phyloP scores from a whole-genome alignment of 2,113 vertebrate species.

The Platichthys stellatus region DNA sequence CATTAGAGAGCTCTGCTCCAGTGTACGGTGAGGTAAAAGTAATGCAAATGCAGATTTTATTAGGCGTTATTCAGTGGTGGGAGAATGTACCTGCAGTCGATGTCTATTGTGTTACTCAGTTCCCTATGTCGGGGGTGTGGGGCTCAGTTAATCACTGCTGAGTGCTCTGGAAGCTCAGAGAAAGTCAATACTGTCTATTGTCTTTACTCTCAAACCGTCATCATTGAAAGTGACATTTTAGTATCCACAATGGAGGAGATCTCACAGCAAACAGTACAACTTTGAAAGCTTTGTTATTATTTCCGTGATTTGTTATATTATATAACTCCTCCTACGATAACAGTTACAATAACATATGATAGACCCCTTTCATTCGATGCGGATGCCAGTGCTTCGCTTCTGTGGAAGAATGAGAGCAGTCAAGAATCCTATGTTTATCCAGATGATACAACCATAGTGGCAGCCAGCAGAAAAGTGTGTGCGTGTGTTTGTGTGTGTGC shows the following conservation, averaged over 20 bases:
- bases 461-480: slow-evolving; percentile 27
- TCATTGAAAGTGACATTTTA: slow-evolving; percentile 51
- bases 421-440: slow-evolving; percentile 5
- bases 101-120: slow-evolving; percentile 66
- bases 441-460: slow-evolving; percentile 12
- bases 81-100: slow-evolving; percentile 59
- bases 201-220: slow-evolving; percentile 49
- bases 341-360: background rate
- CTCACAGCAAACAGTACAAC: background rate
- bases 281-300: background rate
- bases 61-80: slow-evolving; percentile 42
- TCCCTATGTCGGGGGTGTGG: background rate
- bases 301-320: too few species aligned
- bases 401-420: slow-evolving; percentile 9
- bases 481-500: slow-evolving; percentile 1
- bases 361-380: background rate
- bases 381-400: slow-evolving; percentile 25
- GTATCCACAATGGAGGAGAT: slow-evolving; percentile 5
- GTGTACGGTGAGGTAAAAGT: slow-evolving; percentile 36
- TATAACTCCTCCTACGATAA: background rate
- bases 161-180: slow-evolving; percentile 69
- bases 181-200: slow-evolving; percentile 52
- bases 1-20: slow-evolving; percentile 13
- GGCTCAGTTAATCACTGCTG: slow-evolving; percentile 65
- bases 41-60: slow-evolving; percentile 57